Evolutionary conservation across 2,113 vertebrate genomes (phyloP).

Genomic region (Etheostoma cragini): DNA sequence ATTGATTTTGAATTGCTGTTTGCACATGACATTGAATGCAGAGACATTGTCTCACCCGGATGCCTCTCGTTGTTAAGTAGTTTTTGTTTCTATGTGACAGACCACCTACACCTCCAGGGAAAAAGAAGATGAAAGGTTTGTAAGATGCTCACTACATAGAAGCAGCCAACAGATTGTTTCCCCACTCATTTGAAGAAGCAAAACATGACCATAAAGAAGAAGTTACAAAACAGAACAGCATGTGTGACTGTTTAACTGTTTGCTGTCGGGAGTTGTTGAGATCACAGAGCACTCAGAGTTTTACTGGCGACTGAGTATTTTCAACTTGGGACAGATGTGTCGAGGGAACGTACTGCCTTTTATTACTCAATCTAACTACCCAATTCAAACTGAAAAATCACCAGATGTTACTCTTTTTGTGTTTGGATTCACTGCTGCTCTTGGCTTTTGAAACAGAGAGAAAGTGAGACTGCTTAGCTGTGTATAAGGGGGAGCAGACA

Average conservation of each 20-base stretch:
- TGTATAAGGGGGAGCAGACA: constrained; percentile 6
- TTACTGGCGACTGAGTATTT: neutral
- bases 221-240: constrained; percentile 11
- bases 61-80: no score
- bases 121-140: neutral
- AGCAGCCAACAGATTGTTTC: neutral
- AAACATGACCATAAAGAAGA: neutral
- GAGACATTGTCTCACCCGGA: neutral
- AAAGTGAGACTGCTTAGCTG: neutral
- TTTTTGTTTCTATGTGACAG: neutral
- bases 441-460: constrained; percentile 2
- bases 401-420: neutral
- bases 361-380: neutral
- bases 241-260: constrained; percentile 10
- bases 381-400: neutral
- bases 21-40: neutral
- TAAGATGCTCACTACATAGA: neutral
- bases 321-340: constrained; percentile 50
- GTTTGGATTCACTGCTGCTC: constrained; percentile 11
- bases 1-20: neutral
- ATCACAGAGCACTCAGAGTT: constrained; percentile 21
- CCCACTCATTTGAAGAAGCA: neutral
- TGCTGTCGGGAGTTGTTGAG: constrained; percentile 14
- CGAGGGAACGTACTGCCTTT: neutral
- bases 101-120: neutral